Base-by-base conservation (phyloP, 2,797 vertebrate species). In the Vespertilio murinus region DNA sequence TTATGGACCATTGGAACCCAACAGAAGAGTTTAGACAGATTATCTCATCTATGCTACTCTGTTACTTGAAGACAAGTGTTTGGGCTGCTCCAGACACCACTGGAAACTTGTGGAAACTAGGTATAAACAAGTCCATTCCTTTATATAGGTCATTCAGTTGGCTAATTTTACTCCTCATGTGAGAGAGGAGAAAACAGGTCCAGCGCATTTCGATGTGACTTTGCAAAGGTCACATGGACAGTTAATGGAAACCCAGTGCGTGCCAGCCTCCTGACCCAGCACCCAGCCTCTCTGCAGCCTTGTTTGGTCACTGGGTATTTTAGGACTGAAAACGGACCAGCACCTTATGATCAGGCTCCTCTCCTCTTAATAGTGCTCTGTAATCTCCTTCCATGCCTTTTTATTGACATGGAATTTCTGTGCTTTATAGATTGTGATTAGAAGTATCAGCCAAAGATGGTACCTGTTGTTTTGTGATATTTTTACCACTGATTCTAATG, bases 391-490 rank as follows among this genome's bases (percentile, higher is more conserved):
- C 25, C 12, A 35, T 28, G 30, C 14, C 8, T 88, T 83, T 67
- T 84, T 87, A 47, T 38, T 73, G 65, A 84, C 88, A 14, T 70
- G 40, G 71, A 81, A 87, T 95, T 89, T 90, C 47, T 90, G 38
- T 94, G 42, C 90, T 38, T 73, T 96, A 73, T 97, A 95, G 88
- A 88, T 90, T 94, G 65, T 97, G 81, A 92, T 92, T 98, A 98
- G 96, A 83, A 96, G 49, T 97, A 88, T 91, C 95, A 96, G 97
- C 98, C 98, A 98, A 98, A 98, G 98, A 98, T 75, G 96, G 97
- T 94, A 49, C 49, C 59, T 49, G 54, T 59, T 56, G 42, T 96
- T 97, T 97, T 95, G 93, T 94, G 91, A 97, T 96, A 96, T 97
- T 90, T 96, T 86, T 90, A 59, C 40, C 56, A 56, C 59, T 28